Base-by-base conservation (phyloP, 2,113 vertebrate species). In the Pleuronectes platessa region DNA sequence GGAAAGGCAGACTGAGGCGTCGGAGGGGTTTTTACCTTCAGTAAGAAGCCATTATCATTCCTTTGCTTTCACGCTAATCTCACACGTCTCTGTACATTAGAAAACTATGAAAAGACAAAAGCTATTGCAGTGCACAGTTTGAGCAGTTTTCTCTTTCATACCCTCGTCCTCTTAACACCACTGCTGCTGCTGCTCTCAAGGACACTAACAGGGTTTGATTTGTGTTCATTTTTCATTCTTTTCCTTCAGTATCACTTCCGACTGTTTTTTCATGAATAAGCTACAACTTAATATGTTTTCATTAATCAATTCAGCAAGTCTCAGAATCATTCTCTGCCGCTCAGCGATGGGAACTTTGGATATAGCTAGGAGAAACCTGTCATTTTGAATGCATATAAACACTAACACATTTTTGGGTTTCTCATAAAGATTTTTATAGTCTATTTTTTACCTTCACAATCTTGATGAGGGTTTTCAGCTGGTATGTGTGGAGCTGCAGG, bases 381-480 rank as follows among this genome's bases (percentile, higher is more conserved):
- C 45, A 47, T 47, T 47, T 4, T 47, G 4, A 47, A 47, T 17
- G 45, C 45, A 15, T 47, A 47, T 14, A 4, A 9, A 40, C 37
- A 12, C 37, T 10, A 10, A 3, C 37, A 40, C 9, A 3, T 17
- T 47, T 61, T 5, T 56, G 18, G 3, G 3, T 62, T 37, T 51
- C 3, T 26, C 12, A 11, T 40, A 11, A 12, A 40, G 11, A 40
- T 12, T 11, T 10, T 12, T 40, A 40, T 11, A 40, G 37, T 42
- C 12, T 13, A 42, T 13, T 42, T 13, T 11, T 95, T 95, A 99
- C 98, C 97, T 99, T 99, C 64, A 99, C 96, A 65, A 99, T 98
- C 91, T 96, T 98, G 94, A 99, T 99, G 92, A 99, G 97, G 0
- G 96, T 98, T 92, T 98, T 99, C 91, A 99, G 94, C 90, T 99